Percentiles rank a stretch among this genome's conserved stretches.
Evolutionary conservation across 2,797 vertebrate genomes (phyloP).

Genomic region (Pseudochirops cupreus): DNA sequence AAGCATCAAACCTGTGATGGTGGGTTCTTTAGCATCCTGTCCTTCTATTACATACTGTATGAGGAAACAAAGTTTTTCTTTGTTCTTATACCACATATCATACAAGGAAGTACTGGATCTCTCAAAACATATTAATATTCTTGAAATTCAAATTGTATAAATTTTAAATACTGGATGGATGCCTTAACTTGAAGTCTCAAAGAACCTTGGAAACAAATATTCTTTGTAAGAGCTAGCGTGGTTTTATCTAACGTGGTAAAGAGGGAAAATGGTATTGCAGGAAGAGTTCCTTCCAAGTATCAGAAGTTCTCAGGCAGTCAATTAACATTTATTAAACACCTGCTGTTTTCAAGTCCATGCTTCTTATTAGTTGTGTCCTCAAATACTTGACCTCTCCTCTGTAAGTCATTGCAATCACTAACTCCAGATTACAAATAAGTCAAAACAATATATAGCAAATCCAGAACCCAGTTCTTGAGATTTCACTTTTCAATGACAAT

Average conservation of each 20-base stretch:
- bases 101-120: slow-evolving; percentile 4
- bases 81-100: neutral
- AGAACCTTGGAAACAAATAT: slow-evolving; percentile 23
- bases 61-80: neutral
- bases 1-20: slow-evolving; percentile 42
- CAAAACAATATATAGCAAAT: slow-evolving; percentile 55
- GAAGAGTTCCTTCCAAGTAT: neutral
- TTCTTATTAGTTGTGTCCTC: neutral
- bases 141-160: slow-evolving; percentile 60
- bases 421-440: too few relatives aligned
- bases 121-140: slow-evolving; percentile 46
- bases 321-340: neutral
- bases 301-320: neutral
- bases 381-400: neutral
- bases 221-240: neutral
- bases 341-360: neutral
- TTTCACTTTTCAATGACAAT: slow-evolving; percentile 3
- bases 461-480: slow-evolving; percentile 9
- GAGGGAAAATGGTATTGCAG: neutral
- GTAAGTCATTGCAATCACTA: neutral
- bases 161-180: slow-evolving; percentile 50
- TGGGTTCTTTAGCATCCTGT: slow-evolving; percentile 47
- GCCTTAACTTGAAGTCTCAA: slow-evolving; percentile 34
- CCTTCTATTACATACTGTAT: neutral
- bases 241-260: neutral